Base-by-base conservation (phyloP, 2,797 vertebrate species). In the Oreochromis grahami region DNA sequence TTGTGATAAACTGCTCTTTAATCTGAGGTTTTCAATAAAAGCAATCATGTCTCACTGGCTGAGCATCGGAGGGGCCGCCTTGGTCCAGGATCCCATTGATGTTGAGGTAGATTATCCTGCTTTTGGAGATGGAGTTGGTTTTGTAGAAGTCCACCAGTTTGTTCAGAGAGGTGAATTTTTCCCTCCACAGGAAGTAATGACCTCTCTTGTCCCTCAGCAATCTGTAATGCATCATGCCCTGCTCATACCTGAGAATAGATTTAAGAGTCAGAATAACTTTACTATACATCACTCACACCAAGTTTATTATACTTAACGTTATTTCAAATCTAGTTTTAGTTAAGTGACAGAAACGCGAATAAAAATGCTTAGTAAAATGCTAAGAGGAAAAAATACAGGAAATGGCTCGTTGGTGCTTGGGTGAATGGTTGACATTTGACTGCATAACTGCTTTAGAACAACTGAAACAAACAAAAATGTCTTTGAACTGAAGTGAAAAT, bases 151-250 rank as follows among this genome's bases (percentile, higher is more conserved):
- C 98, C 91, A 99, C 98, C 94, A 99, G 95, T 90, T 98, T 97
- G 93, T 99, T 99, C 4, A 99, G 92, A 0, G 98, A 99, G 29
- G 95, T 94, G 93, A 99, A 99, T 94, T 97, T 99, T 91, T 99
- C 98, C 1, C 95, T 94, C 98, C 98, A 99, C 76, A 99, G 96
- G 94, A 97, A 99, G 94, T 99, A 99, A 76, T 95, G 96, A 13
- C 98, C 97, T 77, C 95, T 97, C 85, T 91, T 96, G 94, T 99
- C 98, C 65, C 94, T 96, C 97, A 99, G 97, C 88, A 99, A 98
- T 92, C 98, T 99, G 96, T 99, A 99, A 93, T 99, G 98, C 80
- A 99, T 98, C 5, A 99, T 98, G 12, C 99, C 98, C 6, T 82
- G 93, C 84, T 99, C 98, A 3, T 99, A 98, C 92, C 98, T 99